Conservation (phyloP, 2,113 vertebrate genomes). For the Hemiscyllium ocellatum region DNA sequence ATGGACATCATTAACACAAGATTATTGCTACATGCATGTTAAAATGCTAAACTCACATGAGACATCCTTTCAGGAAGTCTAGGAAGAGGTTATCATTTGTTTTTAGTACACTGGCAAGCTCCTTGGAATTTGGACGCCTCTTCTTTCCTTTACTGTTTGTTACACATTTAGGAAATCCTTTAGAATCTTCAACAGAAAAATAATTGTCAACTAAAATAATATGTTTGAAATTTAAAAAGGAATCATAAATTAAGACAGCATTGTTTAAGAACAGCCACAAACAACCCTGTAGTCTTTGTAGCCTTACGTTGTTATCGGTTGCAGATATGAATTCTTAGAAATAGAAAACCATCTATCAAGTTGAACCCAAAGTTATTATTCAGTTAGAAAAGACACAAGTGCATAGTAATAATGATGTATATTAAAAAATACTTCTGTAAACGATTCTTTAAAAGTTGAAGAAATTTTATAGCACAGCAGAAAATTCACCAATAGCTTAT, state of each 20-base stretch:
- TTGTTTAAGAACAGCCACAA: not conserved
- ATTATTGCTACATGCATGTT: not conserved
- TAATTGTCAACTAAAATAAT: conserved; percentile 35
- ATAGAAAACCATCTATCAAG: not conserved
- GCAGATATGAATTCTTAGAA: not conserved
- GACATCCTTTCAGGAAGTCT: conserved; percentile 78
- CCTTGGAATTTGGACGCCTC: conserved; percentile 73
- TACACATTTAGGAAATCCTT: conserved; percentile 74
- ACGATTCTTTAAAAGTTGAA: not conserved
- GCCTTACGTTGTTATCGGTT: not conserved
- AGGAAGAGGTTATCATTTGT: conserved; percentile 72
- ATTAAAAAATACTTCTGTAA: not conserved
- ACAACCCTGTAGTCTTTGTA: no score
- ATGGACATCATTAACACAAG: not conserved
- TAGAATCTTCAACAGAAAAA: conserved; percentile 65
- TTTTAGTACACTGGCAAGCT: conserved; percentile 71
- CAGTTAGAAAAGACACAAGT: not conserved
- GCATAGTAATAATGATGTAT: not conserved
- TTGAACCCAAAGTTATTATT: not conserved
- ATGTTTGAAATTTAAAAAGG: conserved; percentile 3
- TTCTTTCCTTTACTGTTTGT: conserved; percentile 82
- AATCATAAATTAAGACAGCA: not conserved
- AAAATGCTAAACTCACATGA: conserved; percentile 61
- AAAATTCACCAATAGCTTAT: not conserved
- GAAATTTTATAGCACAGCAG: not conserved